Conservation (phyloP, 2,888 invertebrate genomes). For the Melanophora roralis region DNA sequence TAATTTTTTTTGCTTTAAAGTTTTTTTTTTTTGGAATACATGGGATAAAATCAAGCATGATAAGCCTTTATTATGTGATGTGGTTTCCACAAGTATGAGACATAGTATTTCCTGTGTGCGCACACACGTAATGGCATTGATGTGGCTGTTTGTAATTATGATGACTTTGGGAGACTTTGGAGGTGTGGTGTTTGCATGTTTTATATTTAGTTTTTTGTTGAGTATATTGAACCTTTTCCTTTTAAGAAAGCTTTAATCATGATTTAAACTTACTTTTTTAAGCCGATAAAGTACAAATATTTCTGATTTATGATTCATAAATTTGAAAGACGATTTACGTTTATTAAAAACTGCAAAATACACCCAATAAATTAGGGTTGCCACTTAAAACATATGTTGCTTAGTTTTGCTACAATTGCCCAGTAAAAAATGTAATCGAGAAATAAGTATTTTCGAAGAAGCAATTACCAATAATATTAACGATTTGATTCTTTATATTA, state of each 20-base stretch:
- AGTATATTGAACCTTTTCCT: conserved; percentile 47
- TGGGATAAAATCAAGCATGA: conserved; percentile 31
- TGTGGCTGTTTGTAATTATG: conserved; percentile 37
- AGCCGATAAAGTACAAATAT: not conserved
- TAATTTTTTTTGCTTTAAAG: not conserved
- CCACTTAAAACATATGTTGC: too few species aligned
- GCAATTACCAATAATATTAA: too few species aligned
- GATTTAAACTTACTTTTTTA: not conserved
- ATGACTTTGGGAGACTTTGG: conserved; percentile 50
- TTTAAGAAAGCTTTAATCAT: conserved; percentile 7
- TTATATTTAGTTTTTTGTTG: conserved; percentile 14
- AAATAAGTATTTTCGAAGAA: too few species aligned
- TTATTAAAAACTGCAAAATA: not conserved
- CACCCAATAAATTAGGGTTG: too few species aligned
- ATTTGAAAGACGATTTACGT: not conserved
- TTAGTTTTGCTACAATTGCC: too few species aligned
- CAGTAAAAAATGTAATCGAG: too few species aligned
- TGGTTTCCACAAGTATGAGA: conserved; percentile 37
- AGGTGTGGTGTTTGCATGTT: conserved; percentile 47
- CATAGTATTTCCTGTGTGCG: conserved; percentile 48
- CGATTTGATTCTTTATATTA: too few species aligned
- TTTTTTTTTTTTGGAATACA: conserved; percentile 16
- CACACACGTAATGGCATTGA: conserved; percentile 24
- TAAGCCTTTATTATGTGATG: conserved; percentile 10
- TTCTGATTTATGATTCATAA: conserved; percentile 30